A percentile compares a stretch with the other conserved stretches of the same genome.
These are phyloP conservation scores for Tapirus indicus DNA, from an alignment of 2,797 vertebrate species.

Conservation along the genomic window DNA sequence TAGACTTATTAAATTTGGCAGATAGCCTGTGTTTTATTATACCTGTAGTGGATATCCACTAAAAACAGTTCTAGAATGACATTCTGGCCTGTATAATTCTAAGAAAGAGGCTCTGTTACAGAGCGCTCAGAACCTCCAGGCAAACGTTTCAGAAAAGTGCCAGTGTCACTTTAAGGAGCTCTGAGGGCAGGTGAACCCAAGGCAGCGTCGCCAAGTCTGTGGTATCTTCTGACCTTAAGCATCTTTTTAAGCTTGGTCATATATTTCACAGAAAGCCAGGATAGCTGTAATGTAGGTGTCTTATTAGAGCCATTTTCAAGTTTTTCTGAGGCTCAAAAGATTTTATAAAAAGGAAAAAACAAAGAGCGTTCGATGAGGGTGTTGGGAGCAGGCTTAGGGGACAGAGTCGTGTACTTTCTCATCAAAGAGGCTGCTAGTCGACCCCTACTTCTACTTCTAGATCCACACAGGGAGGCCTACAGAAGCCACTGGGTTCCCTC, in stretches of 20 bases:
- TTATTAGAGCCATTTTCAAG: slow-evolving; percentile 21
- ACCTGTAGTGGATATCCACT: not conserved
- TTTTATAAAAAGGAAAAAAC: not conserved
- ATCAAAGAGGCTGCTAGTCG: not conserved
- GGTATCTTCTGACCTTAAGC: not conserved
- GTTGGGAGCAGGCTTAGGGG: not conserved
- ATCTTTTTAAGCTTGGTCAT: not conserved
- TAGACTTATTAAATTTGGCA: not conserved
- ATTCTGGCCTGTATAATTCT: not conserved
- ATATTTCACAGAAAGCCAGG: not conserved
- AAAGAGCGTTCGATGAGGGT: not conserved
- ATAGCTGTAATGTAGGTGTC: not conserved
- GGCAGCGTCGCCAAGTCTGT: not conserved
- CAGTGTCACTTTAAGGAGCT: not conserved
- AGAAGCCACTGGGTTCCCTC: not conserved
- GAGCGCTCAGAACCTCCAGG: not conserved
- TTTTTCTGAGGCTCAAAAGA: not conserved
- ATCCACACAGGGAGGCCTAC: not conserved
- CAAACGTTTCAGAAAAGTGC: not conserved
- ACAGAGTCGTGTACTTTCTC: not conserved
- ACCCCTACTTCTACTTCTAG: not conserved
- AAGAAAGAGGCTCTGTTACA: not conserved
- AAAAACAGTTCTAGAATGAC: not conserved
- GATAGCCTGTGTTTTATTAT: not conserved
- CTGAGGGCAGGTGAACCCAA: not conserved